Evolutionary conservation across 2,113 vertebrate genomes (phyloP), one percentile per base, ranked within the genome.

Genomic region (Chamaetylas fuelleborni): DNA sequence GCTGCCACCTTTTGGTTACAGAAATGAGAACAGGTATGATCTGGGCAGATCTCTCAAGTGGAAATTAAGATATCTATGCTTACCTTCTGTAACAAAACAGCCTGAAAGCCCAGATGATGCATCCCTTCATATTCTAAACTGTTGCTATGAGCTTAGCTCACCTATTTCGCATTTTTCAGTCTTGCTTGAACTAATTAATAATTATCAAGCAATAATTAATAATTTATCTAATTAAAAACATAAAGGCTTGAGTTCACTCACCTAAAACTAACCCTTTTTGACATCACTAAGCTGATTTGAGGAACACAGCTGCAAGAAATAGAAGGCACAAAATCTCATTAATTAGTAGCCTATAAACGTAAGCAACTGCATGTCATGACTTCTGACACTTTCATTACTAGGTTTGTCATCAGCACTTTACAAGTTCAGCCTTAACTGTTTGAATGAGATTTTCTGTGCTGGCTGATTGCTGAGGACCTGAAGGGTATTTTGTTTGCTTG

Each of bases 1-100:
- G 93, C 96, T 97, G 95, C 96, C 96, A 97, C 80, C 95, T 97
- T 93, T 96, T 93, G 96, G 96, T 81, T 90, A 79, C 2, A 92
- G 72, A 88, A 88, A 89, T 50, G 28, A 94, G 65, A 93, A 88
- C 88, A 90, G 86, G 80, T 94, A 64, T 29, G 53, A 53, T 71
- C 69, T 71, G 69, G 65, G 89, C 45, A 90, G 22, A 51, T 42
- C 25, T 74, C 11, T 25, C n/a, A 14, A 51, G 29, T 34, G 19
- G 65, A 81, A 95, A 92, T 47, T 62, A 77, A 79, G 38, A 79
- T 31, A 77, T 51, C 36, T 61, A 7, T 7, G 4, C 26, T 38
- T 48, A 10, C 67, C 74, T 90, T 73, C 64, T 64, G 12, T 45
- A 78, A 74, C 29, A 73, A 64, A 94, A 60, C 73, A 61, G 26